Percentiles rank a stretch among this genome's conserved stretches.
These are phyloP conservation scores for Siniperca chuatsi DNA, from an alignment of 2,113 vertebrate species.

Conservation along the genomic window DNA sequence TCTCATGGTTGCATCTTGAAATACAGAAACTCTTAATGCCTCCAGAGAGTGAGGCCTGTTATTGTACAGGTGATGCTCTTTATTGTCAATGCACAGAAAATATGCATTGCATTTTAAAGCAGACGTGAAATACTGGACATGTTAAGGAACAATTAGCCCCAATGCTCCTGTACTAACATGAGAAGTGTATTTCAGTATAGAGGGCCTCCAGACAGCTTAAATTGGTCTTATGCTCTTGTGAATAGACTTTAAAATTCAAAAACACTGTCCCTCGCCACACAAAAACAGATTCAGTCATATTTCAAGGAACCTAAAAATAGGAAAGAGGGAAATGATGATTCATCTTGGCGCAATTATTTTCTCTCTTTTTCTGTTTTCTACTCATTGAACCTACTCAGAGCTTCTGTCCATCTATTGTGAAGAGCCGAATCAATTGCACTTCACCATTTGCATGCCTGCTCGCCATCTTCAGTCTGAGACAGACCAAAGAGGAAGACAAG, in stretches of 20 bases:
- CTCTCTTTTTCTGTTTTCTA: not conserved
- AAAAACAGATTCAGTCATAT: not conserved
- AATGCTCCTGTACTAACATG: not conserved
- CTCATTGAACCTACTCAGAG: not conserved
- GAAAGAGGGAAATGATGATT: not conserved
- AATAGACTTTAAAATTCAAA: slow-evolving; percentile 45
- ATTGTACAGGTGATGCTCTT: not conserved
- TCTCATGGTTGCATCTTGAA: slow-evolving; percentile 6
- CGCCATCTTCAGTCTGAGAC: not conserved
- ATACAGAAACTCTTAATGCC: not conserved
- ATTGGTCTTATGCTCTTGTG: not conserved
- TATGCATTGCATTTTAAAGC: not conserved
- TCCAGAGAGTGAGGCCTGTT: not conserved
- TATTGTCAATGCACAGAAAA: not conserved
- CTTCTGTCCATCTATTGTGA: not conserved
- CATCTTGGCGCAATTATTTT: not conserved
- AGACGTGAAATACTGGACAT: not conserved
- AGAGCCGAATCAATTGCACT: not conserved
- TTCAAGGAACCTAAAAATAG: slow-evolving; percentile 7
- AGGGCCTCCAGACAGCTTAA: slow-evolving; percentile 14
- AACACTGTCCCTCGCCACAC: not conserved
- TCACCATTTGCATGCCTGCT: not conserved
- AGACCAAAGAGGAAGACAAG: not conserved
- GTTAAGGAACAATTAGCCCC: slow-evolving; percentile 61
- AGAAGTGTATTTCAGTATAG: not conserved